A percentile compares a stretch with the other conserved stretches of the same genome.
These are phyloP conservation scores for Catocala fraxini DNA, from an alignment of 2,888 invertebrate species.

Conservation along the genomic window DNA sequence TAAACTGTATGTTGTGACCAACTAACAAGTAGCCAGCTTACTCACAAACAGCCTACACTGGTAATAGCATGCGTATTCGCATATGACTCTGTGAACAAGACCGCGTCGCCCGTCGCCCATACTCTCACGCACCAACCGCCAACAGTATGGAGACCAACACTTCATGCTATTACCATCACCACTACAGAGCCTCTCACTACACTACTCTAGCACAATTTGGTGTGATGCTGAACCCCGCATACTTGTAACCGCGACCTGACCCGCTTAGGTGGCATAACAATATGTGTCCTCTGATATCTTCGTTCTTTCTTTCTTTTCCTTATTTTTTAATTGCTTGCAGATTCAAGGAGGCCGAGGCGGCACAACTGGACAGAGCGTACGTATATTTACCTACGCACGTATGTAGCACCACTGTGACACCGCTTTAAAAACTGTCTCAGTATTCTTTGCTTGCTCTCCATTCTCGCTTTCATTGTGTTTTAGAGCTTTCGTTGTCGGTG, in stretches of 20 bases:
- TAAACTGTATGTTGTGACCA: constrained; percentile 69
- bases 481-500: constrained; percentile 43
- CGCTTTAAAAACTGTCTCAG: constrained; percentile 71
- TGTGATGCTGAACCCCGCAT: constrained; percentile 75
- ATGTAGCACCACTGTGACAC: constrained; percentile 61
- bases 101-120: constrained; percentile 61
- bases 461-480: constrained; percentile 56
- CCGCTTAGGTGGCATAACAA: constrained; percentile 74
- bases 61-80: constrained; percentile 72
- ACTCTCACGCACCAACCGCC: constrained; percentile 46
- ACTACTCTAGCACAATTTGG: constrained; percentile 74
- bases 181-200: constrained; percentile 68
- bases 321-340: constrained; percentile 90
- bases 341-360: constrained; percentile 95
- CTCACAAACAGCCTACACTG: constrained; percentile 74
- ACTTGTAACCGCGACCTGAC: constrained; percentile 57
- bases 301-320: constrained; percentile 83
- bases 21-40: constrained; percentile 82
- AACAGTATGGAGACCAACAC: constrained; percentile 38
- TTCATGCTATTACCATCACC: constrained; percentile 69
- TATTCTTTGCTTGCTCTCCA: constrained; percentile 64
- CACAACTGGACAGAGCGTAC: constrained; percentile 94
- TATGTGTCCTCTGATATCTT: constrained; percentile 67
- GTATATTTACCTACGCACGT: constrained; percentile 87
- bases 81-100: constrained; percentile 55